phyloP scores from a whole-genome alignment of 2,888 invertebrate species.

The Watsonalla cultraria region DNA sequence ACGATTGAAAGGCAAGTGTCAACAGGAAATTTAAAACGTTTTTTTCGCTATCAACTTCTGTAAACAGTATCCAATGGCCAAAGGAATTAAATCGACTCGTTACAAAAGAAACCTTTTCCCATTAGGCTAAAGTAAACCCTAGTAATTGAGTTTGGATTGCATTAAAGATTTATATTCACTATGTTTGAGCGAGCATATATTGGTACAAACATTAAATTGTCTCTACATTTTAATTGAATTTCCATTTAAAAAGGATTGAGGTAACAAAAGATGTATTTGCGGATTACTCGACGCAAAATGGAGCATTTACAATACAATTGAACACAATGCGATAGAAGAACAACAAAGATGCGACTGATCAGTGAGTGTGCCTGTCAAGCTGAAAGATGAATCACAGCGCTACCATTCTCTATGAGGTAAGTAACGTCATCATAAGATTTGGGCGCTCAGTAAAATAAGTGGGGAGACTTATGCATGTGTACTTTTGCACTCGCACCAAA shows the following conservation, averaged over 20 bases:
- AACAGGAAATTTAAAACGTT: conserved; percentile 1
- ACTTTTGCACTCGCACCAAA: no score
- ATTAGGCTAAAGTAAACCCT: conserved; percentile 66
- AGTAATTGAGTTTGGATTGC: conserved; percentile 74
- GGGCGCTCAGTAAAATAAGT: no score
- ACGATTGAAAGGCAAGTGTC: neutral
- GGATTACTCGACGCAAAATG: neutral
- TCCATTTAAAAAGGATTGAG: conserved; percentile 30
- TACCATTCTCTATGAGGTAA: no score
- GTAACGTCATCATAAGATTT: no score
- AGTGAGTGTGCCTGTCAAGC: no score
- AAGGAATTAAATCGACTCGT: conserved; percentile 56
- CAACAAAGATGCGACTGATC: no score
- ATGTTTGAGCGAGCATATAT: conserved; percentile 44
- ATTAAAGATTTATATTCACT: conserved; percentile 68
- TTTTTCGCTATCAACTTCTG: conserved; percentile 22
- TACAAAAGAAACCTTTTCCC: conserved; percentile 63
- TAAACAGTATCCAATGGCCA: conserved; percentile 48
- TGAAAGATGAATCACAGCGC: no score
- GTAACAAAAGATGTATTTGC: neutral
- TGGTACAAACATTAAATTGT: conserved; percentile 43
- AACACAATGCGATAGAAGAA: no score
- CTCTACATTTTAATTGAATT: conserved; percentile 52
- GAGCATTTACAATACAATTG: neutral
- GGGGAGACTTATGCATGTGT: no score